Evolutionary conservation across 2,888 invertebrate species (phyloP), one percentile per base, ranked within the genome.

Genomic region (Eupithecia dodoneata): DNA sequence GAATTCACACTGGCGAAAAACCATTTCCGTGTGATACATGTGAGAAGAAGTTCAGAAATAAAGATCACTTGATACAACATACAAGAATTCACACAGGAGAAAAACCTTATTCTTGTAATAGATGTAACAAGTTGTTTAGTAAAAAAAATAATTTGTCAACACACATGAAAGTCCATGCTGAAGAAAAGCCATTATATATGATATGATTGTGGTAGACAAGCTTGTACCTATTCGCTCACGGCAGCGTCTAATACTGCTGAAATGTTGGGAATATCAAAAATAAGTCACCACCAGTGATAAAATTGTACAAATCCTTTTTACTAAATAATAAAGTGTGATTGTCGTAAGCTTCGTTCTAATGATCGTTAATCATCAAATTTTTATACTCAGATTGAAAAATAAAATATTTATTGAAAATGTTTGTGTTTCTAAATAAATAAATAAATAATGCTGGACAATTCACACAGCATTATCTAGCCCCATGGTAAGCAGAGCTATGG

Each of bases 21-120:
- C 70, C 70, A 45, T 70, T 70, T 70, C 30, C 70, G 10, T 70
- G 70, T 70, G 18, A 70, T 47, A 70, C n/a, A 70, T 70, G 70
- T 30, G 70, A 70, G 2, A 70, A 70, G 30, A 70, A 70, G 18
- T 70, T 70, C n/a, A 70, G 70, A 30, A 45, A 70, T 70, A 70
- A 70, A 18, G 45, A 70, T 47, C 70, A 70, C 47, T 47, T 70
- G 30, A 47, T 70, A 30, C 70, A 70, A 70, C 70, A 70, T 49
- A 47, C 70, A 2, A 70, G 70, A 47, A 47, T 45, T 47, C 70
- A 70, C 45, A 70, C 70, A 3, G 70, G 70, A 3, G 70, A 70
- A 70, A 70, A 70, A 13, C 70, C 70, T 30, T 70, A 47, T 70
- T 47, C 45, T 6, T 70, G 70, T 47, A 45, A 47, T 30, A 13